phyloP scores from a whole-genome alignment of 2,888 invertebrate genomes.

The Drosophila paramelanica region DNA sequence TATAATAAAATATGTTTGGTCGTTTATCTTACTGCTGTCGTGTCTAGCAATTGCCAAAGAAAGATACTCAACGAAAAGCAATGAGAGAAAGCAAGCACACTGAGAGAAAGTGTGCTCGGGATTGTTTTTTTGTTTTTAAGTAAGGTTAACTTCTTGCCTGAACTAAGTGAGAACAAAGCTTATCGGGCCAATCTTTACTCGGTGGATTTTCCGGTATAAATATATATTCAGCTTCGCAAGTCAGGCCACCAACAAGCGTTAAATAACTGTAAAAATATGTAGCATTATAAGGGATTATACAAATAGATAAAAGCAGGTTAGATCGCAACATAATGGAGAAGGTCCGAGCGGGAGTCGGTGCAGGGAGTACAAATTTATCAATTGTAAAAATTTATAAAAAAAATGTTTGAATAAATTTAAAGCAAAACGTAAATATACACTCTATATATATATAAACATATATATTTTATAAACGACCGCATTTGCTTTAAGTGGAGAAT shows the following conservation, averaged over 20 bases:
- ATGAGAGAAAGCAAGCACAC: constrained; percentile 11
- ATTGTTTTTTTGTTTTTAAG: not conserved
- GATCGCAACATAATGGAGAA: constrained; percentile 7
- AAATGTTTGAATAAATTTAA: no score
- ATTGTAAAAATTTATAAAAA: no score
- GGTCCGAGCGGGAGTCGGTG: no score
- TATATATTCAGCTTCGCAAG: constrained; percentile 93
- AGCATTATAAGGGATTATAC: constrained; percentile 37
- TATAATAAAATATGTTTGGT: constrained; percentile 3
- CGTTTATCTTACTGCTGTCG: constrained; percentile 16
- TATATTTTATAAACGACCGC: no score
- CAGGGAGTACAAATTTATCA: not conserved
- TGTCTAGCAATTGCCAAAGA: constrained; percentile 8
- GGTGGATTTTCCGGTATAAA: constrained; percentile 96
- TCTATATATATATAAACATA: no score
- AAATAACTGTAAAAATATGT: constrained; percentile 89
- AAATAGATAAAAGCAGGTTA: constrained; percentile 15
- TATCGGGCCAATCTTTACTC: constrained; percentile 90
- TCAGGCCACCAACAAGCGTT: constrained; percentile 92
- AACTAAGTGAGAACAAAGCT: constrained; percentile 90
- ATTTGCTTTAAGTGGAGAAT: no score
- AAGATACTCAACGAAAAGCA: constrained; percentile 27
- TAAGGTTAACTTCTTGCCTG: constrained; percentile 86
- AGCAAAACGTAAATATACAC: no score
- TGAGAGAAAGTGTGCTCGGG: constrained; percentile 19